Evolutionary conservation across 2,888 invertebrate genomes (phyloP), one percentile per base, ranked within the genome.

Genomic region (Eilema caniola): DNA sequence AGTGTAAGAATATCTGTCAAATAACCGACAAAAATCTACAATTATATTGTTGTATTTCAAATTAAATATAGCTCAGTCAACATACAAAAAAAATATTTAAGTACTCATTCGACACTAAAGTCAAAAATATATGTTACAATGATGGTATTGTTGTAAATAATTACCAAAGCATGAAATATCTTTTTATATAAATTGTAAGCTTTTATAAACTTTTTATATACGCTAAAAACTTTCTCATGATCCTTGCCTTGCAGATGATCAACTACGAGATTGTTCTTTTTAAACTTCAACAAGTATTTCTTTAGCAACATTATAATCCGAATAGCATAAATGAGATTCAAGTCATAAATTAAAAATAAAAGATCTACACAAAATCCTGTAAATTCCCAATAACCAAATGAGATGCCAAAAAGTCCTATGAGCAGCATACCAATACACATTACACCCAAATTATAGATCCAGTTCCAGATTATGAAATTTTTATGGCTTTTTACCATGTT

Each of bases 1-100:
- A 56, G 12, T 79, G 80, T 5, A 72, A 77, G 20, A 80, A 68
- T 66, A 77, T 66, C 80, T 79, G 75, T 24, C 12, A 28, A 62
- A 1, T 20, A 65, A 31, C 28, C n/a, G 25, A 28, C 20, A 33
- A 74, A 77, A 71, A 12, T n/a, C 53, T 0, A 1, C 20, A 3
- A n/a, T n/a, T 53, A 53, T 12, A 12, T n/a, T n/a, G 7, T n/a
- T n/a, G 20, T 53, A 16, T 5, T 28, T 28, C 31, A 8, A 33
- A 33, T 33, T 33, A 33, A 33, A 33, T 11, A 25, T 8, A 71
- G 73, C 4, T 47, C 7, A n/a, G n/a, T n/a, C 31, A 47, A 47
- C 20, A n/a, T n/a, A n/a, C n/a, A 28, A 28, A 28, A 28, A 28
- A 28, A 28, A 8, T n/a, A n/a, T n/a, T 3, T 33, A 8, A 33